A percentile compares a stretch with the other conserved stretches of the same genome.
Evolutionary conservation across 2,797 vertebrate genomes (phyloP).

Genomic region (Enteromius anoplus): DNA sequence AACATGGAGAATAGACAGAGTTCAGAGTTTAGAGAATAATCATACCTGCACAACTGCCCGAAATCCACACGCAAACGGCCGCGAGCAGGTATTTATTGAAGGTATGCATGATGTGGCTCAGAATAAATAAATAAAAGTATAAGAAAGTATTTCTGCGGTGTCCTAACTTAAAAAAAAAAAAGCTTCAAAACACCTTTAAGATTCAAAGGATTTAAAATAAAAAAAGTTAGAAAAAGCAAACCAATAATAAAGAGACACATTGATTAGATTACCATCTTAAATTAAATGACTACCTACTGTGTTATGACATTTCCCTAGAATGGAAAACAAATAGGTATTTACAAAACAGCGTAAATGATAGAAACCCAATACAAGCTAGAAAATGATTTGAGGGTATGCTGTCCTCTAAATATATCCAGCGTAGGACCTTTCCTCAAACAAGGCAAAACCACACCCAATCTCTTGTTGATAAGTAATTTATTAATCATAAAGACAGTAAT

Average conservation of each 20-base stretch:
- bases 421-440: slow-evolving; percentile 51
- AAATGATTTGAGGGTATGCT: slow-evolving; percentile 8
- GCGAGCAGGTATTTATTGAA: slow-evolving; percentile 47
- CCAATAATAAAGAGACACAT: neutral
- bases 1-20: neutral
- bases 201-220: neutral
- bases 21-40: slow-evolving; percentile 1
- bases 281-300: slow-evolving; percentile 40
- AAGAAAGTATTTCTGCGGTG: neutral
- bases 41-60: slow-evolving; percentile 68
- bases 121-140: neutral
- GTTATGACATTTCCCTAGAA: slow-evolving; percentile 40
- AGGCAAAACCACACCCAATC: slow-evolving; percentile 67
- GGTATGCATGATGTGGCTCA: slow-evolving; percentile 65
- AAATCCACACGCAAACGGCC: slow-evolving; percentile 55
- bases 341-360: neutral
- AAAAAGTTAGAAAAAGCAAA: neutral
- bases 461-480: slow-evolving; percentile 72
- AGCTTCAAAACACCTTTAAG: accelerated
- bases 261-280: neutral
- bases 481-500: slow-evolving; percentile 71
- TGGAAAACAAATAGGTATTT: neutral
- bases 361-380: neutral
- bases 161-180: neutral
- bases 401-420: slow-evolving; percentile 10